phyloP scores from a whole-genome alignment of 2,113 vertebrate genomes.

The Genyomyrus donnyi region DNA sequence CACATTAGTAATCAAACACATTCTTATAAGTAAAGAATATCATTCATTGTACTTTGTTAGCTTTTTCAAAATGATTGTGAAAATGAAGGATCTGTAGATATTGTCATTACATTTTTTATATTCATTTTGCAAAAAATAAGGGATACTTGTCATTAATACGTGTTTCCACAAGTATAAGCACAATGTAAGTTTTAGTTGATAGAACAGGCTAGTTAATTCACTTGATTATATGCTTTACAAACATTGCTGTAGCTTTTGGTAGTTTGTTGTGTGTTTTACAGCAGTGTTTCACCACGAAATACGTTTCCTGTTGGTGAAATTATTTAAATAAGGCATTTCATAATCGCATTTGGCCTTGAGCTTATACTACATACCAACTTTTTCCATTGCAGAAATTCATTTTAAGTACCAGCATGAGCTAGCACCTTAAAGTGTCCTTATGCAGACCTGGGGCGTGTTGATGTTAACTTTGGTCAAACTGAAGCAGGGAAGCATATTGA shows the following conservation, averaged over 20 bases:
- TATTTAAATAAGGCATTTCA: not conserved
- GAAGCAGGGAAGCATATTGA: not conserved
- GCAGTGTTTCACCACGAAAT: not conserved
- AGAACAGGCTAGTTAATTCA: not conserved
- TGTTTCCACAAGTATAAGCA: not conserved
- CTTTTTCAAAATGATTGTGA: not conserved
- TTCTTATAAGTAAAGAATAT: not conserved
- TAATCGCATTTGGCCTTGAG: not conserved
- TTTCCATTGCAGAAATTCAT: not conserved
- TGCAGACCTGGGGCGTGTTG: not conserved
- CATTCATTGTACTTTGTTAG: not conserved
- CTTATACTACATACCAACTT: not conserved
- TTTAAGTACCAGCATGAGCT: not conserved
- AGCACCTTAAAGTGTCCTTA: not conserved
- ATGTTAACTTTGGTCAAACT: not conserved
- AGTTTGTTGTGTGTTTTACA: not conserved
- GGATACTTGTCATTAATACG: not conserved
- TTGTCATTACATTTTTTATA: not conserved
- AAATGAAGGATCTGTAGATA: not conserved
- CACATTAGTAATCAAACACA: not conserved
- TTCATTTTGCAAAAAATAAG: not conserved
- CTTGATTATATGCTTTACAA: not conserved
- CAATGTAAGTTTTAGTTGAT: not conserved
- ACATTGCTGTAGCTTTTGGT: not conserved
- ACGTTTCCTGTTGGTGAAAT: not conserved